Conservation (phyloP, 2,797 vertebrate species). For the Hozukius guyotensis region DNA sequence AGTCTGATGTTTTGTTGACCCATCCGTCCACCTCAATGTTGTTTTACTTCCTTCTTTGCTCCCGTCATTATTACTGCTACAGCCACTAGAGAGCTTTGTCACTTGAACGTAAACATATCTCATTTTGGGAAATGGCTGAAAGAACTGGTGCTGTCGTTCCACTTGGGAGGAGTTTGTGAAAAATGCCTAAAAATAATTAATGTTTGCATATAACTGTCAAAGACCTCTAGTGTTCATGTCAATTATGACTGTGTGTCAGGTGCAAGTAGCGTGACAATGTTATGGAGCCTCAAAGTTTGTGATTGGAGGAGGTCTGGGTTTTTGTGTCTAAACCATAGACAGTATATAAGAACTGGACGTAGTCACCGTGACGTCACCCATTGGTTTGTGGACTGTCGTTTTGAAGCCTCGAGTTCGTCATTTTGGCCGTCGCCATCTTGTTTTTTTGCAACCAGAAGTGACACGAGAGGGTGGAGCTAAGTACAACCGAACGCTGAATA, state of each 20-base stretch:
- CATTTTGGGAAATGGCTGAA: no score
- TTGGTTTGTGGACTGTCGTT: no score
- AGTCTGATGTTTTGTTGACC: neutral
- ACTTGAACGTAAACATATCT: no score
- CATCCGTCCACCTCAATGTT: neutral
- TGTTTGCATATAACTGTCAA: neutral
- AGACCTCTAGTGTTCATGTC: neutral
- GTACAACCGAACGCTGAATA: no score
- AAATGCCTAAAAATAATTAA: neutral
- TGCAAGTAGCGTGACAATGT: neutral
- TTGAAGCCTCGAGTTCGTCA: no score
- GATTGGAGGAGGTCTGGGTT: neutral
- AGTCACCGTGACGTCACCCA: no score
- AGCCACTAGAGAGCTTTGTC: neutral
- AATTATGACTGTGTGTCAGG: neutral
- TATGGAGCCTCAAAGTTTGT: neutral
- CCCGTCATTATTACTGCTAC: slow-evolving; percentile 1
- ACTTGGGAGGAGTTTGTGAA: neutral
- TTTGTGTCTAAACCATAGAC: neutral
- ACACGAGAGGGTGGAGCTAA: no score
- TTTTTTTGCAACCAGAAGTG: no score
- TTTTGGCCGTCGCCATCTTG: no score
- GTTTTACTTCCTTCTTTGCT: slow-evolving; percentile 1
- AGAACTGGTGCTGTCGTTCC: neutral
- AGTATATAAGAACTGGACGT: no score